Evolutionary conservation across 2,797 vertebrate species (phyloP).

Genomic region (Zenarchopterus dispar): DNA sequence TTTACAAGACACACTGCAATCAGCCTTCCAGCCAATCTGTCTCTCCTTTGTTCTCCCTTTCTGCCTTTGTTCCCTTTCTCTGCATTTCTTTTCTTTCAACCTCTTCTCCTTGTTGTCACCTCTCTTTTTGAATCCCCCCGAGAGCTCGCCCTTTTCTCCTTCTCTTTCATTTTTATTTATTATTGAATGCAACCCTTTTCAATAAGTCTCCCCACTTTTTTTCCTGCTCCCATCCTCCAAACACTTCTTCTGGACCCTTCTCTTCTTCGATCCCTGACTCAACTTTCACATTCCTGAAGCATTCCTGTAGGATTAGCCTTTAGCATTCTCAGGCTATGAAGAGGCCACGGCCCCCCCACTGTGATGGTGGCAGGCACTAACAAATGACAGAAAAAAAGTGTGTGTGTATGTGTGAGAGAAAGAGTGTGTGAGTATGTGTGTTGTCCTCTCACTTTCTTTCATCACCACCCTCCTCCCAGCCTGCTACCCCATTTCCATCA

Average conservation of each 20-base stretch:
- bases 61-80: slow-evolving; percentile 53
- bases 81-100: slow-evolving; percentile 58
- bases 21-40: slow-evolving; percentile 56
- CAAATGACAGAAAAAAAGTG: slow-evolving; percentile 59
- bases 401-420: slow-evolving; percentile 37
- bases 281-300: slow-evolving; percentile 81
- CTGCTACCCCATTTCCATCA: slow-evolving; percentile 45
- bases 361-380: slow-evolving; percentile 77
- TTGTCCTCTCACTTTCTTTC: slow-evolving; percentile 63
- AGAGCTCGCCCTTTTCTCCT: slow-evolving; percentile 47
- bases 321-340: slow-evolving; percentile 76
- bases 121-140: slow-evolving; percentile 51
- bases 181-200: slow-evolving; percentile 64
- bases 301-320: slow-evolving; percentile 83
- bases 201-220: slow-evolving; percentile 30
- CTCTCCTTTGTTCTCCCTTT: slow-evolving; percentile 45
- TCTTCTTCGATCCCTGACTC: slow-evolving; percentile 82
- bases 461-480: slow-evolving; percentile 43
- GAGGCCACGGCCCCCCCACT: slow-evolving; percentile 74
- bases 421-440: slow-evolving; percentile 36
- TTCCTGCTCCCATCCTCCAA: slow-evolving; percentile 15
- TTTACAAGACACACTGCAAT: slow-evolving; percentile 54
- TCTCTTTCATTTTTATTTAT: slow-evolving; percentile 69
- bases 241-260: slow-evolving; percentile 60
- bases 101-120: slow-evolving; percentile 53